These are phyloP conservation scores for Prorops nasuta DNA, from an alignment of 1,140 invertebrate species.

Conservation along the genomic window DNA sequence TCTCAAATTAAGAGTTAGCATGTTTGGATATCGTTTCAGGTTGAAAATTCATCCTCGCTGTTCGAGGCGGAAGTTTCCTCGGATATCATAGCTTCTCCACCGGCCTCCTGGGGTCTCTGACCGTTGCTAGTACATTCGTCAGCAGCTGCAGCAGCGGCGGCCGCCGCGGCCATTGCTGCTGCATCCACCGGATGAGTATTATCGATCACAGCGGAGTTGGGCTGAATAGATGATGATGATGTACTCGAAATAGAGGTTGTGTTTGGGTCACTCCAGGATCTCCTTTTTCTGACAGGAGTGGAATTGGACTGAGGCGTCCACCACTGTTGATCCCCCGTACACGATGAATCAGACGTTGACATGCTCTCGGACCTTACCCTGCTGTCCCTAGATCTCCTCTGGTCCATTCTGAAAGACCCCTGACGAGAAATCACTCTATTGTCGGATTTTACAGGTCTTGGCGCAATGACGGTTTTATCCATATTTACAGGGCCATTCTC, in stretches of 20 bases:
- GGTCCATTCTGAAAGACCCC: slow-evolving; percentile 39
- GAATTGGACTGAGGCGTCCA: slow-evolving; percentile 39
- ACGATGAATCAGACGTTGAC: slow-evolving; percentile 26
- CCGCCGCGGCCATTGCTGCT: slow-evolving; percentile 20
- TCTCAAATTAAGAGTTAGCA: slow-evolving; percentile 38
- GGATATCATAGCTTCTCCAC: slow-evolving; percentile 57
- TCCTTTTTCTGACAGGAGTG: slow-evolving; percentile 33
- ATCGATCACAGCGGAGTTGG: slow-evolving; percentile 16
- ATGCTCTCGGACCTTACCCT: slow-evolving; percentile 44
- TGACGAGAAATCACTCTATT: slow-evolving; percentile 33
- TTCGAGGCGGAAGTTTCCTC: slow-evolving; percentile 53
- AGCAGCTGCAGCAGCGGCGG: slow-evolving; percentile 15
- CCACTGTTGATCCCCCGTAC: slow-evolving; percentile 17
- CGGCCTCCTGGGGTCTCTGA: slow-evolving; percentile 51
- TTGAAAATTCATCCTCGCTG: slow-evolving; percentile 52
- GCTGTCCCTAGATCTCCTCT: slow-evolving; percentile 25
- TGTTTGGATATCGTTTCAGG: slow-evolving; percentile 48
- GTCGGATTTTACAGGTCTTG: background rate
- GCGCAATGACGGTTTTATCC: background rate
- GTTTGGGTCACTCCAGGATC: slow-evolving; percentile 34
- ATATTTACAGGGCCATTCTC: slow-evolving; percentile 27
- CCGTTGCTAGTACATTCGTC: slow-evolving; percentile 33
- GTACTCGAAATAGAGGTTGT: slow-evolving; percentile 18
- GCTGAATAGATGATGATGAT: slow-evolving; percentile 11
- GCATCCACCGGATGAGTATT: too few species aligned